Conservation (phyloP, 1,140 invertebrate species). For the Rhyzopertha dominica region DNA sequence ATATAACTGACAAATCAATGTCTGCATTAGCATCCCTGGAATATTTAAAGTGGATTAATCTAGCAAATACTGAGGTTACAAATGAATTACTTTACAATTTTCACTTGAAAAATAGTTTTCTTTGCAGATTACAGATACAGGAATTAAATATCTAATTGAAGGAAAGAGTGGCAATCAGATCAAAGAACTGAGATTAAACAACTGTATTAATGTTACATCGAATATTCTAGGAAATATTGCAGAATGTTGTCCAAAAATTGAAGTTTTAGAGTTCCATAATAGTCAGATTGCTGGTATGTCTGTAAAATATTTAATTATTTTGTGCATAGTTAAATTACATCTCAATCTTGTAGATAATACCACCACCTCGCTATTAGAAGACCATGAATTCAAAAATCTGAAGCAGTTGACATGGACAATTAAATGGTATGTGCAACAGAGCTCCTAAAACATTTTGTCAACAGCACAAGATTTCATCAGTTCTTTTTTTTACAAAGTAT, state of each 20-base stretch:
- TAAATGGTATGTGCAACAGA: slow-evolving; percentile 18
- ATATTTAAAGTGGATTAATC: slow-evolving; percentile 7
- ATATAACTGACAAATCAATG: slow-evolving; percentile 12
- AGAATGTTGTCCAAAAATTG: slow-evolving; percentile 29
- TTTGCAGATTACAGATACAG: slow-evolving; percentile 27
- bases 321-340: not conserved
- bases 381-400: slow-evolving; percentile 16
- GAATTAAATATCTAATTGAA: slow-evolving; percentile 21
- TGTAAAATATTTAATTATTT: slow-evolving; percentile 5
- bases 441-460: slow-evolving; percentile 1
- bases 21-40: slow-evolving; percentile 3
- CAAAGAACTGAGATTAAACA: slow-evolving; percentile 26
- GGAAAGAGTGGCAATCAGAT: slow-evolving; percentile 22
- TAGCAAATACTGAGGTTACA: slow-evolving; percentile 13
- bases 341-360: slow-evolving; percentile 8
- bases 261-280: slow-evolving; percentile 29
- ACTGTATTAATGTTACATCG: slow-evolving; percentile 25
- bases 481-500: slow-evolving; percentile 6
- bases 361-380: not conserved
- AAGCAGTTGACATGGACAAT: slow-evolving; percentile 22
- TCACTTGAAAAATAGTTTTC: slow-evolving; percentile 1
- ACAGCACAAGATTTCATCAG: slow-evolving; percentile 9
- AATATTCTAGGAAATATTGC: slow-evolving; percentile 21
- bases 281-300: slow-evolving; percentile 16
- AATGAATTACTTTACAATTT: slow-evolving; percentile 2